Conservation (phyloP, 2,888 invertebrate genomes). For the Drosophila koepferae region DNA sequence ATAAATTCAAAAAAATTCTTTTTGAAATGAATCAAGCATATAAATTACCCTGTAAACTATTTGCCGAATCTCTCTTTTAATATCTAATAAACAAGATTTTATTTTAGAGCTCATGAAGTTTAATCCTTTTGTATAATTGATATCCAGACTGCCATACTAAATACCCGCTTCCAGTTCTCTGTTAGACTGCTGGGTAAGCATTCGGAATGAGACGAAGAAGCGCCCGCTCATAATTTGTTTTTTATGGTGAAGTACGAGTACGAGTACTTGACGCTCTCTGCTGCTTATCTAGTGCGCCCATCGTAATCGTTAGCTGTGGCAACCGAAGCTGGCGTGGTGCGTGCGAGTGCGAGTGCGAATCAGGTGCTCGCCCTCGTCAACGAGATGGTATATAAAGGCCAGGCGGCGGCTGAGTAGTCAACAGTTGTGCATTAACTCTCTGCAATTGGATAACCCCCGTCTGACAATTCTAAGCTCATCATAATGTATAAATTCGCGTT, state of each 20-base stretch:
- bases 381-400: conserved; percentile 70
- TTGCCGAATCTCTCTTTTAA: background rate
- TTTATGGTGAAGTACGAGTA: conserved; percentile 34
- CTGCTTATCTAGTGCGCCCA: conserved; percentile 82
- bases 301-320: conserved; percentile 63
- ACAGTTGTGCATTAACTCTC: conserved; percentile 65
- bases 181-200: conserved; percentile 13
- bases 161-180: background rate
- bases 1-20: background rate
- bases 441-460: conserved; percentile 48
- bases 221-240: conserved; percentile 62
- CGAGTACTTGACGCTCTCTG: conserved; percentile 69
- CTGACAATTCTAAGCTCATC: conserved; percentile 4
- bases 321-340: conserved; percentile 46
- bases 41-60: background rate
- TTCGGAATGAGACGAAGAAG: conserved; percentile 51
- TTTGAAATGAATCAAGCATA: background rate
- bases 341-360: conserved; percentile 44
- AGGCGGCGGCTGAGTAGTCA: conserved; percentile 48
- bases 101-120: too few species aligned
- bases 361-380: conserved; percentile 56
- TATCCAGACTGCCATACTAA: background rate
- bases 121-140: too few species aligned
- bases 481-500: conserved; percentile 77
- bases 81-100: too few species aligned